Conservation (phyloP, 2,113 vertebrate species). For the Gymnobelideus leadbeateri region DNA sequence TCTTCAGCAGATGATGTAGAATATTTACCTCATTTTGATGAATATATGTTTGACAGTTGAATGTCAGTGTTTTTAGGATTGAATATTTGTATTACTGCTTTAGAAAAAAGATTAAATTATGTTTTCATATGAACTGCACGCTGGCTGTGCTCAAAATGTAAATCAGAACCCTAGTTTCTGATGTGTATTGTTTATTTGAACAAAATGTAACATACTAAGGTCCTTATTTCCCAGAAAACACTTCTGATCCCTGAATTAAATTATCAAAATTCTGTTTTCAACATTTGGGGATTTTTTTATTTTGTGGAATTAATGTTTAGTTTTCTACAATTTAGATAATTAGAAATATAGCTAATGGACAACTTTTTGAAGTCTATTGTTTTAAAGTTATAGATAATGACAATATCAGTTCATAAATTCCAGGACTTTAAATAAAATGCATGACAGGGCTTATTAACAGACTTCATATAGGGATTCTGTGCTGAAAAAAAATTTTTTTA, state of each 20-base stretch:
- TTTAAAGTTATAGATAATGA: not conserved
- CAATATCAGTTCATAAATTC: not conserved
- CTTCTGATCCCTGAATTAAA: constrained; percentile 57
- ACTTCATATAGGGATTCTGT: not conserved
- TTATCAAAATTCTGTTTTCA: constrained; percentile 23
- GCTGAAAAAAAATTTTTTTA: not conserved
- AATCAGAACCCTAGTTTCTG: not conserved
- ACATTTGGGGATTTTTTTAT: constrained; percentile 32
- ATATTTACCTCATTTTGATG: constrained; percentile 89
- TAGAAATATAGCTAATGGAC: not conserved
- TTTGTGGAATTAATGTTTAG: not conserved
- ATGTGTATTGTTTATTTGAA: constrained; percentile 52
- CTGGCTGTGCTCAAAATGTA: constrained; percentile 49
- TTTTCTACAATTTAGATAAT: constrained; percentile 32
- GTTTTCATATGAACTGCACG: constrained; percentile 73
- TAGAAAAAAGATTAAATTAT: constrained; percentile 64
- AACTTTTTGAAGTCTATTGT: not conserved
- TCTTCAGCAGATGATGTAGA: constrained; percentile 83
- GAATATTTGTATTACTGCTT: not conserved
- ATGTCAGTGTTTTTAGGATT: constrained; percentile 55
- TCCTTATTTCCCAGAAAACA: constrained; percentile 53
- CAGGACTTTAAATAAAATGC: not conserved
- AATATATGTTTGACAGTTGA: constrained; percentile 88
- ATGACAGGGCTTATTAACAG: not conserved
- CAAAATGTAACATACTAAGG: constrained; percentile 62